Evolutionary conservation across 1,140 invertebrate species (phyloP), one percentile per base, ranked within the genome.

Genomic region (Antheraea mylitta): DNA sequence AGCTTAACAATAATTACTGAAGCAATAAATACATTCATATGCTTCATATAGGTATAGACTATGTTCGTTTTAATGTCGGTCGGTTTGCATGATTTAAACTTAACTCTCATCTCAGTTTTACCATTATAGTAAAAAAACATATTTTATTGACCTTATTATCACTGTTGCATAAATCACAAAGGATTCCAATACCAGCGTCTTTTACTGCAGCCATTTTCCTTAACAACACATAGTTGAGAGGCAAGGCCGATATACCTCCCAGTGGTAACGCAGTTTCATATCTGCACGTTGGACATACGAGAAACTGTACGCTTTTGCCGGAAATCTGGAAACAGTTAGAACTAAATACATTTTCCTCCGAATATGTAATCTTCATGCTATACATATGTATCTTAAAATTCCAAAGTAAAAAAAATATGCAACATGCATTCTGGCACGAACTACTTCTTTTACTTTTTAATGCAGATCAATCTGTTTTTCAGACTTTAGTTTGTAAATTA

Each of bases 201-300:
- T 93, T 81, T 8, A 89, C 87, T 3, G 92, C 91, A 18, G 92
- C 80, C 80, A 94, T 92, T 71, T 92, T 89, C 75, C 94, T 90
- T 71, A 94, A 89, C 58, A 94, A 78, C 19, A 94, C 83, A 78
- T 94, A 94, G 88, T 95, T 93, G 18, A 93, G 91, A 2, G 94
- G 94, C 61, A 94, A 82, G 0, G 86, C 92, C 38, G 91, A 80
- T 18, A 94, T 84, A 0, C 94, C 94, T 7, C 87, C 91, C 0
- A 86, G 68, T 6, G 93, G 93, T 22, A 95, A 75, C 58, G 89
- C 88, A 0, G 90, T 92, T 69, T 93, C 90, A 36, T 85, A 77
- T 5, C 89, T 86, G 75, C 94, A 95, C 13, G 82, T 87, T 10
- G 94, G 94, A 66, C 94, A 94, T 36, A 89, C 72, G 3, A 94